Evolutionary conservation across 2,888 invertebrate species (phyloP).

Genomic region (Metellina segmentata): DNA sequence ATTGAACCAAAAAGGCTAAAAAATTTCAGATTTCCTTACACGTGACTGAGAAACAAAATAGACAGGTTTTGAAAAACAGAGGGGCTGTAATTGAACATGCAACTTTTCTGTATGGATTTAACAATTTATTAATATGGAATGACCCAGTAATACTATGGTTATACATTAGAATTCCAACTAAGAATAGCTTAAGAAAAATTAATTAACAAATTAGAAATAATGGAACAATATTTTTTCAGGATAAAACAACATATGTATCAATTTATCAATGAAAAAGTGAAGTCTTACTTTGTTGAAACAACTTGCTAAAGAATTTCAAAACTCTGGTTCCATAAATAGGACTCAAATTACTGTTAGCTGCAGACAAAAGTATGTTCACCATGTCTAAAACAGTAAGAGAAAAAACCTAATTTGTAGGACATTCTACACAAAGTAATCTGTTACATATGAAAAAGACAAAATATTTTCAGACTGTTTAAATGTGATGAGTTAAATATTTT

Average conservation of each 20-base stretch:
- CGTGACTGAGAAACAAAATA: no score
- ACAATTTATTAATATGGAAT: no score
- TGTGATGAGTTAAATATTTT: not conserved
- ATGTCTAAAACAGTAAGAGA: constrained; percentile 83
- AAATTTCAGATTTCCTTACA: no score
- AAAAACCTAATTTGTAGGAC: not conserved
- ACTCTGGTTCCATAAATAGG: constrained; percentile 81
- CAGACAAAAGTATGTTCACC: constrained; percentile 89
- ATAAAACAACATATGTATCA: not conserved
- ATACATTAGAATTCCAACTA: not conserved
- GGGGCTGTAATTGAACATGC: no score
- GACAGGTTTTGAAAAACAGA: no score
- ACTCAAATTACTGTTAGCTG: constrained; percentile 83
- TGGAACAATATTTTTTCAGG: not conserved
- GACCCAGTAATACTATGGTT: no score
- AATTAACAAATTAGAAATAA: no score
- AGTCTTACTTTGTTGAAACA: constrained; percentile 81
- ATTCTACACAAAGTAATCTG: not conserved
- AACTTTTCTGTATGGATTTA: no score
- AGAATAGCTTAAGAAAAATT: not conserved
- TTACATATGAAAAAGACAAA: not conserved
- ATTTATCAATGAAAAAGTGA: not conserved
- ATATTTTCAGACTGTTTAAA: not conserved
- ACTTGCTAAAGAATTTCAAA: constrained; percentile 89
- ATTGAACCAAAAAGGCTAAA: no score